Evolutionary conservation across 2,113 vertebrate genomes (phyloP).

Genomic region (Astur gentilis): DNA sequence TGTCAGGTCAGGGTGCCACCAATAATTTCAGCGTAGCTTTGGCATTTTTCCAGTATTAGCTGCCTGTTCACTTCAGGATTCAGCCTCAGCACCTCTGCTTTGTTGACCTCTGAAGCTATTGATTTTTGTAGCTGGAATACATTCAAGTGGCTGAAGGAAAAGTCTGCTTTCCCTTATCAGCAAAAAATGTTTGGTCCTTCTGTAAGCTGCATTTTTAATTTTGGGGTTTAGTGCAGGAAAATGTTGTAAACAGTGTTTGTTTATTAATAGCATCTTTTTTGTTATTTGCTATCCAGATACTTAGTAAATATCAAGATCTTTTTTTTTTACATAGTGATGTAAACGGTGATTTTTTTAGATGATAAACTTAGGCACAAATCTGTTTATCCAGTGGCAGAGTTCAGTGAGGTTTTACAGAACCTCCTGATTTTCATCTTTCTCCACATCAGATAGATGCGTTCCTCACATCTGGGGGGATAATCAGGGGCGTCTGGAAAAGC

Average conservation of each 20-base stretch:
- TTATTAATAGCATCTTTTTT: not conserved
- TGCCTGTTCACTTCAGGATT: not conserved
- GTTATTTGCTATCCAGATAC: not conserved
- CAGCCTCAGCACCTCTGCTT: not conserved
- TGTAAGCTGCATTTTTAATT: not conserved
- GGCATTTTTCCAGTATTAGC: conserved; percentile 31
- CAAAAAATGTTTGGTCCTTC: not conserved
- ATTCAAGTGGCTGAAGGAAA: not conserved
- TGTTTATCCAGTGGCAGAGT: not conserved
- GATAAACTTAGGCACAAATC: not conserved
- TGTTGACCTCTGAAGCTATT: conserved; percentile 36
- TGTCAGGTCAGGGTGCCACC: conserved; percentile 36
- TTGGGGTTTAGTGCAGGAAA: not conserved
- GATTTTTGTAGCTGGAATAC: conserved; percentile 29
- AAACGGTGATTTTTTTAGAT: not conserved
- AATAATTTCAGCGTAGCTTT: not conserved
- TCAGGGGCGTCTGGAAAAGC: not conserved
- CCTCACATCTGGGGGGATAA: not conserved
- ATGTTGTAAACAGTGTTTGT: not conserved
- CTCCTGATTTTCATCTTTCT: not conserved
- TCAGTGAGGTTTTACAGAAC: not conserved
- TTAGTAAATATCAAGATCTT: not conserved
- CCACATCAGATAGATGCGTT: not conserved
- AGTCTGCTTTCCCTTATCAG: not conserved
- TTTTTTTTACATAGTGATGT: not conserved